A percentile compares a stretch with the other conserved stretches of the same genome.
Evolutionary conservation across 2,888 invertebrate species (phyloP).

Genomic region (Microplitis deprimator): DNA sequence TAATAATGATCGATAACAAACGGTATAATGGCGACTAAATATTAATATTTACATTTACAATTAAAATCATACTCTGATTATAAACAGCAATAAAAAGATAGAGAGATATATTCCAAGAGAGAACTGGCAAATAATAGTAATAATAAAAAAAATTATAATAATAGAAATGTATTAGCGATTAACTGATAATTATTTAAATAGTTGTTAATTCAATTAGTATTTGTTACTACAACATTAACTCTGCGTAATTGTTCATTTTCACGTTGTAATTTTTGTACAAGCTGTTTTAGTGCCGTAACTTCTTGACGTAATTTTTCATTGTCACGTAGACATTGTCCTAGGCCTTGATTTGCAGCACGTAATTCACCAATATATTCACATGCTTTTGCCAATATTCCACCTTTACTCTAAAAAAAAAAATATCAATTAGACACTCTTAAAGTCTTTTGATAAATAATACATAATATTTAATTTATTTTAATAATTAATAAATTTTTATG

Average conservation of each 20-base stretch:
- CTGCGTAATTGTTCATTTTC: slow-evolving; percentile 81
- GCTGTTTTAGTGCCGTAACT: slow-evolving; percentile 80
- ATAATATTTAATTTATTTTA: not conserved
- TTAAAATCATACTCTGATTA: not conserved
- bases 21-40: not conserved
- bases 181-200: not conserved
- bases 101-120: not conserved
- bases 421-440: slow-evolving; percentile 22
- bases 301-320: slow-evolving; percentile 82
- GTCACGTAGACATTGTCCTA: slow-evolving; percentile 77
- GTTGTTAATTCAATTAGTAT: not conserved
- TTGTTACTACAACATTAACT: slow-evolving; percentile 25
- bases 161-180: not conserved
- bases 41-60: not conserved
- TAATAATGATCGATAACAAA: not conserved
- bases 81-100: not conserved
- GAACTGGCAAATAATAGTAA: not conserved
- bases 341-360: slow-evolving; percentile 83
- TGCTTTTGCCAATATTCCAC: slow-evolving; percentile 94
- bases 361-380: slow-evolving; percentile 94
- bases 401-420: slow-evolving; percentile 82
- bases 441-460: slow-evolving; percentile 25
- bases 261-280: slow-evolving; percentile 81
- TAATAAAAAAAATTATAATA: not conserved
- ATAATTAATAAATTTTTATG: too few relatives aligned